Conservation (phyloP, 2,113 vertebrate species). For the Falco punctatus region DNA sequence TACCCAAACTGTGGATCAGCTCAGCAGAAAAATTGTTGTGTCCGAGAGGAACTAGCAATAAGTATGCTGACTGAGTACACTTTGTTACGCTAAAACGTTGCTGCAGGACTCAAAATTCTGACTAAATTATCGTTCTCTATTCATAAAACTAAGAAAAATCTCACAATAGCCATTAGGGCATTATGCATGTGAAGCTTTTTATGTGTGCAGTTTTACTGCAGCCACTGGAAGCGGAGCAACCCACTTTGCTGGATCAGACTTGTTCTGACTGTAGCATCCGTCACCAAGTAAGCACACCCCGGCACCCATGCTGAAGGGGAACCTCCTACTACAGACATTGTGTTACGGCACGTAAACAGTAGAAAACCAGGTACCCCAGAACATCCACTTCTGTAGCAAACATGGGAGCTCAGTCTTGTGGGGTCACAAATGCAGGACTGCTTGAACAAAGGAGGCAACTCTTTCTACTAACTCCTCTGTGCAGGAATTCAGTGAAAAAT, state of each 20-base stretch:
- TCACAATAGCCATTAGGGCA: not conserved
- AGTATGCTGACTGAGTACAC: accelerated
- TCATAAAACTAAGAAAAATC: not conserved
- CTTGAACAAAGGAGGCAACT: not conserved
- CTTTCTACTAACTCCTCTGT: accelerated
- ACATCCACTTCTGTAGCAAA: not conserved
- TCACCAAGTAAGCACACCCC: no score
- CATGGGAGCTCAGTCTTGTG: not conserved
- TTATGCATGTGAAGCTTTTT: not conserved
- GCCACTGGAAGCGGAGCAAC: not conserved
- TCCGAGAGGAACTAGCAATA: not conserved
- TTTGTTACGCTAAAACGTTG: not conserved
- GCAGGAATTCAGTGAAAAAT: not conserved
- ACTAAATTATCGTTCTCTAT: not conserved
- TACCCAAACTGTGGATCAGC: not conserved
- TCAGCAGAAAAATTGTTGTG: not conserved
- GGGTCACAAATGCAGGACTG: not conserved
- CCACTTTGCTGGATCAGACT: not conserved
- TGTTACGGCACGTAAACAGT: not conserved
- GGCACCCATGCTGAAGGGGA: not conserved
- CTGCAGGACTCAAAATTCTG: not conserved
- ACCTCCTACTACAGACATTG: not conserved
- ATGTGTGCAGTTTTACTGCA: not conserved
- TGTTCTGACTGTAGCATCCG: not conserved
- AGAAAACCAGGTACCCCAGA: not conserved